These are phyloP conservation scores for Adoxophyes honmai DNA, from an alignment of 1,140 invertebrate genomes.

Conservation along the genomic window DNA sequence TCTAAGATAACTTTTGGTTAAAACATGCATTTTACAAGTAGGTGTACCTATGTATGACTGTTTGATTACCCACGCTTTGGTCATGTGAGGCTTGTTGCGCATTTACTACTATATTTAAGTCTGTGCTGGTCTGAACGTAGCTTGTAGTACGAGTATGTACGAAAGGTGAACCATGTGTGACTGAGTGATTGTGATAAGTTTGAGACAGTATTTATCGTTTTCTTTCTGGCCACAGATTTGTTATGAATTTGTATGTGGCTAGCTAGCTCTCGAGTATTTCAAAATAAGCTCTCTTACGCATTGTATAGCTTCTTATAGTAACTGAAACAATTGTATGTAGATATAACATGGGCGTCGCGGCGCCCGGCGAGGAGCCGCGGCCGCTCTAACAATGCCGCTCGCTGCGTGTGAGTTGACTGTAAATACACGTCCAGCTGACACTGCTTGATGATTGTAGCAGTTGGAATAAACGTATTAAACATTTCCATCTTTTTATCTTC, in stretches of 20 bases:
- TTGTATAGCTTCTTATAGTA: neutral
- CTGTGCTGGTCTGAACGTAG: neutral
- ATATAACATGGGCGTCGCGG: neutral
- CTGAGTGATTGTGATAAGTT: conserved; percentile 17
- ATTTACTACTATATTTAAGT: conserved; percentile 60
- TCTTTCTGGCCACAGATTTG: neutral
- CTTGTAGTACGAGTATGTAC: neutral
- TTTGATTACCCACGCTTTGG: conserved; percentile 19
- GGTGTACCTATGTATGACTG: too few relatives aligned
- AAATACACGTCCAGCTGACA: conserved; percentile 7
- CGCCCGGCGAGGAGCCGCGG: neutral
- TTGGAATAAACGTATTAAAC: conserved; percentile 8
- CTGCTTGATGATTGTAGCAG: neutral
- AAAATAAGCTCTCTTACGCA: conserved; percentile 9
- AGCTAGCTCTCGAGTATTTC: conserved; percentile 8
- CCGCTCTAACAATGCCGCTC: neutral
- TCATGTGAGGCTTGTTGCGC: conserved; percentile 59
- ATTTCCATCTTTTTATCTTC: neutral
- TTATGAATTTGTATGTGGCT: conserved; percentile 1
- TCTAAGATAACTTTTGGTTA: neutral
- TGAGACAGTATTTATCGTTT: conserved; percentile 28
- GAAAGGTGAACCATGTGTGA: neutral
- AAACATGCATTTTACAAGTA: conserved; percentile 8
- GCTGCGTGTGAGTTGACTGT: conserved; percentile 2
- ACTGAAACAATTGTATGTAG: neutral